Conservation (phyloP, 2,797 vertebrate species). For the Ataeniobius toweri region DNA sequence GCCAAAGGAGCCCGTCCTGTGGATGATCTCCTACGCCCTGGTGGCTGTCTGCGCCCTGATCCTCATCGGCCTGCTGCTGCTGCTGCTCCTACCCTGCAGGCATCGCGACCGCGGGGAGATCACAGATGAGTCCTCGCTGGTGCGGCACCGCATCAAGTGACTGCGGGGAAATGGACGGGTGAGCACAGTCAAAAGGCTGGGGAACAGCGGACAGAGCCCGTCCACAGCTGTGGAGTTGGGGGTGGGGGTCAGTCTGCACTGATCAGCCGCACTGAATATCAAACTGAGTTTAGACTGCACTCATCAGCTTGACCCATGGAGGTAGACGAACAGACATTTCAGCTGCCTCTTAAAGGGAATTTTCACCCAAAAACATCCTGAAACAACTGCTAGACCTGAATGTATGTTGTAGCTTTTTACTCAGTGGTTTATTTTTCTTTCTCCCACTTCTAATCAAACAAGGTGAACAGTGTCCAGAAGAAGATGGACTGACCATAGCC, state of each 20-base stretch:
- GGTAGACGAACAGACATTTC: conserved; percentile 29
- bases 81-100: conserved; percentile 84
- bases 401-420: conserved; percentile 12
- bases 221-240: conserved; percentile 24
- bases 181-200: conserved; percentile 12
- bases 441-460: conserved; percentile 6
- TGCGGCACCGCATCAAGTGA: conserved; percentile 96
- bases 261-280: conserved; percentile 20
- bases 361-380: conserved; percentile 21
- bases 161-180: conserved; percentile 54
- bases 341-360: conserved; percentile 53
- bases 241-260: conserved; percentile 16
- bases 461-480: neutral
- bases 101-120: conserved; percentile 79
- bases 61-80: conserved; percentile 84
- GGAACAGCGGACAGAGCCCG: conserved; percentile 14
- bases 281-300: conserved; percentile 31
- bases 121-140: conserved; percentile 93
- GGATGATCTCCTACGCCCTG: conserved; percentile 91
- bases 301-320: conserved; percentile 31
- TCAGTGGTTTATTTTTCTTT: conserved; percentile 7
- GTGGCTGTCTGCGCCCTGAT: conserved; percentile 89
- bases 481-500: neutral
- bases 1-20: conserved; percentile 85
- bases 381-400: conserved; percentile 14